Base-by-base conservation (phyloP, 2,113 vertebrate genomes). In the Tragelaphus buxtoni region DNA sequence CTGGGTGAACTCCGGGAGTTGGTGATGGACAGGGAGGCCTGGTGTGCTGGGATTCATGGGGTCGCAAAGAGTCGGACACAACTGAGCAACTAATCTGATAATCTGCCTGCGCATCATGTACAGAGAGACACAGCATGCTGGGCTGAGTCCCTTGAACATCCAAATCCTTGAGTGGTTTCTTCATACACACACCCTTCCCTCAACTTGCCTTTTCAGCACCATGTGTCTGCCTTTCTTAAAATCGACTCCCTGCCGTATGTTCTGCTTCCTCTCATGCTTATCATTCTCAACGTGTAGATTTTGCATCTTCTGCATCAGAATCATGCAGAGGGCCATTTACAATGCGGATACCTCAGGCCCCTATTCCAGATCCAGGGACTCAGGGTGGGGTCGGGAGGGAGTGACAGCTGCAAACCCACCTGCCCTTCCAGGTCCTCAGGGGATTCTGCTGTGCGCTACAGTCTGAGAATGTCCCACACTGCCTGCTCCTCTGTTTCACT, bases 191-290 rank as follows among this genome's bases (percentile, higher is more conserved):
- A 53, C 72, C 16, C 55, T n/a, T 49, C 32, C 76, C 76, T 60
- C 47, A 4, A 5, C 26, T 94, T 61, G 42, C 47, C 32, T 32
- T 9, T 7, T 45, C 4, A 53, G 24, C 1, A 56, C 7, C 2
- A 8, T 8, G 35, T 47, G 26, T 86, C 53, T 72, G 32, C 12
- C 24, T 4, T 60, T 88, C 30, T 72, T 69, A 16, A 94, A n/a
- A 39, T 22, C 20, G 2, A 14, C 56, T 53, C 51, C 1, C 56
- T 0, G 3, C 51, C 1, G 0, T 24, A 55, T 26, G 58, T 30
- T 88, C 55, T 35, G 69, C 42, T 35, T 24, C 9, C 65, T 35
- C 24, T n/a, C 47, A 3, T 53, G 39, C 45, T 69, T 35, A 60
- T 13, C 53, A 30, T 47, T 60, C 58, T 92, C 61, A 42, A 87